Percentiles rank a stretch among this genome's conserved stretches.
Conservation (phyloP, 2,797 vertebrate genomes). For the Heteromormyrus szaboi region DNA sequence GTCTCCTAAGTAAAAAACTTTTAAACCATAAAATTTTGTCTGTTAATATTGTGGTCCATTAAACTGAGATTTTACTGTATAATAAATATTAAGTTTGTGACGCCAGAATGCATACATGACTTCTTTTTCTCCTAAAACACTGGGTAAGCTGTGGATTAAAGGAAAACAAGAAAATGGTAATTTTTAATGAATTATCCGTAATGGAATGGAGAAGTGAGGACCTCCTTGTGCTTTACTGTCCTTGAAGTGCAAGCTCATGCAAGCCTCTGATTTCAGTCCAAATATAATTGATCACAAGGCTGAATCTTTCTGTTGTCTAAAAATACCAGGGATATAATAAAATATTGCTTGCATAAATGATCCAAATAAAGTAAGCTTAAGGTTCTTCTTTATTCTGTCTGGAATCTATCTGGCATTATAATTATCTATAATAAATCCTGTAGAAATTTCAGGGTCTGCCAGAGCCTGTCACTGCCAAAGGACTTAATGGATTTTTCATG, state of each 20-base stretch:
- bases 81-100: neutral
- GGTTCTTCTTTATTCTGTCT: neutral
- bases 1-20: neutral
- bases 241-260: neutral
- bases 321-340: neutral
- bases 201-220: neutral
- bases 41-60: neutral
- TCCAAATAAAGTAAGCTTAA: neutral
- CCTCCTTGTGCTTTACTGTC: neutral
- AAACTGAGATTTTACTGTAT: neutral
- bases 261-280: neutral
- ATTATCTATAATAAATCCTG: neutral
- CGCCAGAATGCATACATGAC: neutral
- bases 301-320: neutral
- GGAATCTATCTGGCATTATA: neutral
- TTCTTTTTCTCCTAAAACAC: neutral
- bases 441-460: neutral
- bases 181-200: neutral
- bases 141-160: neutral
- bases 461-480: neutral
- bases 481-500: constrained; percentile 3
- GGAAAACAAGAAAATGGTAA: neutral
- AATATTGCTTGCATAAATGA: neutral
- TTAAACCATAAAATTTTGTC: neutral
- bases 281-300: neutral